Conservation (phyloP, 2,113 vertebrate genomes). For the Nothoprocta pentlandii region DNA sequence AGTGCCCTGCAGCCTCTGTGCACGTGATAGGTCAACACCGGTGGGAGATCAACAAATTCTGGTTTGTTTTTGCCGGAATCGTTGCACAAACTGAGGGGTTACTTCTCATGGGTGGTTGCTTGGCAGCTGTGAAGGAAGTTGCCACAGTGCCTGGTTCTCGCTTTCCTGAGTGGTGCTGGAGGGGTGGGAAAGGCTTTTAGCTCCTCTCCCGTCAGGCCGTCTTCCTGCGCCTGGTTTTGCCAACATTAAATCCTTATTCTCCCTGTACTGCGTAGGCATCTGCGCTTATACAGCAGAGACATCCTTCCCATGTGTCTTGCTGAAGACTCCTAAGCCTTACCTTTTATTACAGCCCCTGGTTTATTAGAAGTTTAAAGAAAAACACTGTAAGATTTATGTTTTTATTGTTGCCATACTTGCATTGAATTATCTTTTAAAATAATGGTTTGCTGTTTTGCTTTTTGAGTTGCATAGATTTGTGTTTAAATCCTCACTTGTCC, state of each 20-base stretch:
- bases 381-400: background rate
- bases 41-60: background rate
- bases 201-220: background rate
- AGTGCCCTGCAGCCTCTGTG: background rate
- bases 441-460: background rate
- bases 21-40: background rate
- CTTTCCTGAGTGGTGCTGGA: background rate
- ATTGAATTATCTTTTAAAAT: background rate
- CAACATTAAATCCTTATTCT: background rate
- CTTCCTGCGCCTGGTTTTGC: background rate
- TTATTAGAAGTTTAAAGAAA: background rate
- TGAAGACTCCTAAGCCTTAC: background rate
- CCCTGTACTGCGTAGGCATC: background rate
- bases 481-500: background rate
- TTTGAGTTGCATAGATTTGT: background rate
- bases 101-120: background rate
- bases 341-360: background rate
- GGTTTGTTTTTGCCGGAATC: background rate
- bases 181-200: background rate
- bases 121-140: background rate
- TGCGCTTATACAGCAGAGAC: background rate
- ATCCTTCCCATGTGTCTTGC: background rate
- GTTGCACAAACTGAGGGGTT: background rate
- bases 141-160: background rate
- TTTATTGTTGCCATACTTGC: background rate